Evolutionary conservation across 2,113 vertebrate species (phyloP), one percentile per base, ranked within the genome.

Genomic region (Porphyrio hochstetteri): DNA sequence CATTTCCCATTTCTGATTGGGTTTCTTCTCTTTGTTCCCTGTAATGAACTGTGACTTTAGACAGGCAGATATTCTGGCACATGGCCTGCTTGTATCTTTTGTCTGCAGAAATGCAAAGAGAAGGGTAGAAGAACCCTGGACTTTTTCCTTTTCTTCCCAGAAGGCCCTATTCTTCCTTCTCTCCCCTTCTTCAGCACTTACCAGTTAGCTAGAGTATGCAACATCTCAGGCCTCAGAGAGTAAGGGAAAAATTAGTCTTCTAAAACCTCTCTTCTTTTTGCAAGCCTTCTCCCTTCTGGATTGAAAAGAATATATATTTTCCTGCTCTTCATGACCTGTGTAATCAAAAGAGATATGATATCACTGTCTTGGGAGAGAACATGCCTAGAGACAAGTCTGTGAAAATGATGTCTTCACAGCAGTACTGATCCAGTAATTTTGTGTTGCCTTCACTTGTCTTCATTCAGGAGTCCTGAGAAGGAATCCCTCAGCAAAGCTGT

Each of bases 401-500:
- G 17, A 44, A n/a, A 63, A 61, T 52, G 19, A 68, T 28, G 56
- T 92, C 23, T 56, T 84, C 33, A 46, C 3, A 72, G n/a, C 44
- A 75, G 36, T 38, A 64, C 31, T 7, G 15, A 78, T 76, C 33
- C 61, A 77, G 63, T 65, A 60, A 77, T 69, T 87, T 55, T 92
- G 25, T 63, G 12, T 78, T 71, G 50, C 33, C 46, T 80, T 44
- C 50, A 69, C 56, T 56, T 88, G 11, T 84, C 35, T 90, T 80
- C 60, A 42, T 68, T 50, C 80, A 99, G 99, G 97, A 94, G 97
- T 91, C 98, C 98, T 11, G 98, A 97, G 33, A 99, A 98, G 91
- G 99, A 99, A 81, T 97, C 97, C 10, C 92, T 99, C 59, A 98
- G 98, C 97, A 98, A 97, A 44, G 98, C 98, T 68, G 95, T 99